phyloP scores from a whole-genome alignment of 2,888 invertebrate genomes.

The Parthenolecanium corni region DNA sequence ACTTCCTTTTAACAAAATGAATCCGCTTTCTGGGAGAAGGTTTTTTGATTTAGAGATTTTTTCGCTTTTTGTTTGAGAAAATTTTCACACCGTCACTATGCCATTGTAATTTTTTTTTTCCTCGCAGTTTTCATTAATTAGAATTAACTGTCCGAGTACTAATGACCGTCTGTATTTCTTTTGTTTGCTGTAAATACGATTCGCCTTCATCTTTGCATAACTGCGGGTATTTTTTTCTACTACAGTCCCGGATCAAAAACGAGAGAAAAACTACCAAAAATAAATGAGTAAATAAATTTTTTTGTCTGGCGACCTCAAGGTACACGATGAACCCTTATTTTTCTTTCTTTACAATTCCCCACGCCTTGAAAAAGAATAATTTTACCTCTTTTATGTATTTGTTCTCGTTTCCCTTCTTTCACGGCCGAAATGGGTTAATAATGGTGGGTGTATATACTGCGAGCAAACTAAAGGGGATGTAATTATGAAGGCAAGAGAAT shows the following conservation, averaged over 20 bases:
- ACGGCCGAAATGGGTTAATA: too few relatives aligned
- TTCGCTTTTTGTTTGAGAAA: conserved; percentile 15
- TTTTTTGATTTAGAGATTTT: conserved; percentile 22
- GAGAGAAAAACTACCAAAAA: background rate
- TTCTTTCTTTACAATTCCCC: too few relatives aligned
- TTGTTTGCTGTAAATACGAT: background rate
- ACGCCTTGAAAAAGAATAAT: too few relatives aligned
- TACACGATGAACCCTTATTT: background rate
- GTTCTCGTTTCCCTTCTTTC: background rate
- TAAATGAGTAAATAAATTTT: background rate
- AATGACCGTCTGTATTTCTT: conserved; percentile 20
- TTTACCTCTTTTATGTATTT: too few relatives aligned
- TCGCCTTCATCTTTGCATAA: background rate
- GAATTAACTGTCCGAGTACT: conserved; percentile 14
- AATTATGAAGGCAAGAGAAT: too few relatives aligned
- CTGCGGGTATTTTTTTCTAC: too few relatives aligned
- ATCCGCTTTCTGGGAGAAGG: conserved; percentile 12
- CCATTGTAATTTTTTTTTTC: conserved; percentile 8
- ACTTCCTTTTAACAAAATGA: conserved; percentile 25
- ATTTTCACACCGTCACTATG: conserved; percentile 22
- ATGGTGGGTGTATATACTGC: too few relatives aligned
- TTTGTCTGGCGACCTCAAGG: background rate
- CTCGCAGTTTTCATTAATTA: conserved; percentile 20
- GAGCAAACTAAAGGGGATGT: too few relatives aligned
- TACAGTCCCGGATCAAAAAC: background rate